Evolutionary conservation across 2,888 invertebrate genomes (phyloP), one percentile per base, ranked within the genome.

Genomic region (Aleiodes testaceus): DNA sequence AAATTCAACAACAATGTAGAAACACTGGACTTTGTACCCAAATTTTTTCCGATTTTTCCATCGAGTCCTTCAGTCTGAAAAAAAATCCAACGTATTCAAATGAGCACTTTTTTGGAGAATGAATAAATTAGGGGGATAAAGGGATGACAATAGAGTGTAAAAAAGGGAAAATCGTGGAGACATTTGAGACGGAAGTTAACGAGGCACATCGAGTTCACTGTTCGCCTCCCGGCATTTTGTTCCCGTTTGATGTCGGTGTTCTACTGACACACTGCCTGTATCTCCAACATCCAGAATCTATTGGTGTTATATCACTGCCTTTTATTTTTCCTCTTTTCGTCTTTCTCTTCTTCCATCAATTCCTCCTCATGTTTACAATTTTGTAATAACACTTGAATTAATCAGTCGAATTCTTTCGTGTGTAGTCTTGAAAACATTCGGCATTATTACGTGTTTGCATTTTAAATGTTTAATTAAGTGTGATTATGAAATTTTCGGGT

Each of bases 181-280:
- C 63, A 63, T 63, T 63, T 14, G 63, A 63, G 47, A 63, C 44
- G 18, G 45, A 63, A 63, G 45, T 20, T 45, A 63, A 63, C 63
- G 45, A 26, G 45, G 45, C 63, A n/a, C 44, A 45, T 45, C 45
- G 63, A 45, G 45, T 63, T 61, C 44, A 61, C 11, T 44, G 22
- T 61, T 63, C 26, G 45, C 44, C 44, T 63, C 45, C 45, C 14
- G 22, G 45, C 63, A 63, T 45, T 45, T 63, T 22, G 63, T 63
- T 63, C 63, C 45, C 63, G 45, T 63, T 63, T 63, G 63, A 63
- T 63, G 63, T 63, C 45, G 22, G 63, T 22, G 63, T 14, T 63
- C 63, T 11, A 63, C 63, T 63, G 63, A 63, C 63, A 63, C 45
- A 63, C 63, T 59, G 45, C 63, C 45, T 45, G n/a, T 18, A 45